Base-by-base conservation (phyloP, 2,113 vertebrate genomes). In the Zapus hudsonius region DNA sequence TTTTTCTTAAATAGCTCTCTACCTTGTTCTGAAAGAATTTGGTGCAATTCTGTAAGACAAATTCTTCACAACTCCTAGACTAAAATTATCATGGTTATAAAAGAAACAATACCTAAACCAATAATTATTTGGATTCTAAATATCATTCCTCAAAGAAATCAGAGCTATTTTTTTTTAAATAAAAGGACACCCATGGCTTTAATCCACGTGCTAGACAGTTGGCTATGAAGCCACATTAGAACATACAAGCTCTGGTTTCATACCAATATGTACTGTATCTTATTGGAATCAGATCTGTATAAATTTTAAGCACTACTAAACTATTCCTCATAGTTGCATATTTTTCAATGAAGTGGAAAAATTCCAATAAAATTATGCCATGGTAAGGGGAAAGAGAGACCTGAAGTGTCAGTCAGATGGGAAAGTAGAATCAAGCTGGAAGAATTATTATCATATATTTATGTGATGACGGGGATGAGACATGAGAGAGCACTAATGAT, bases 11-110 rank as follows among this genome's bases (percentile, higher is more conserved):
- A 78, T 57, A 69, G 29, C 70, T 74, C 22, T 61, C 11, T 10
- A 92, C 29, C 40, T 94, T 38, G 20, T 72, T 92, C 74, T 93
- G 33, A 84, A 15, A 87, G 40, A 88, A 84, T 82, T 84, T 84
- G 16, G 9, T 76, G 2, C 5, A 61, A 33, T 36, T 84, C 63
- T 66, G 22, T 19, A 44, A 83, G 7, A 61, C 19, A 81, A 93
- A 76, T 67, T 59, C 57, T 87, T 63, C 13, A 7, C 16, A 74
- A 38, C 5, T 40, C 73, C 74, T 59, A 74, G 23, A 72, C 31
- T 81, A 84, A 94, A 83, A 81, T 84, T 12, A 40, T 57, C 52
- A 76, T 38, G 86, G 20, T 72, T 89, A 74, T 40, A 69, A n/a
- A 84, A 72, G 44, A 4, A 47, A 3, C 4, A 38, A 12, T 36